These are phyloP conservation scores for Mactromeris polynyma DNA, from an alignment of 2,888 invertebrate genomes.

Conservation along the genomic window DNA sequence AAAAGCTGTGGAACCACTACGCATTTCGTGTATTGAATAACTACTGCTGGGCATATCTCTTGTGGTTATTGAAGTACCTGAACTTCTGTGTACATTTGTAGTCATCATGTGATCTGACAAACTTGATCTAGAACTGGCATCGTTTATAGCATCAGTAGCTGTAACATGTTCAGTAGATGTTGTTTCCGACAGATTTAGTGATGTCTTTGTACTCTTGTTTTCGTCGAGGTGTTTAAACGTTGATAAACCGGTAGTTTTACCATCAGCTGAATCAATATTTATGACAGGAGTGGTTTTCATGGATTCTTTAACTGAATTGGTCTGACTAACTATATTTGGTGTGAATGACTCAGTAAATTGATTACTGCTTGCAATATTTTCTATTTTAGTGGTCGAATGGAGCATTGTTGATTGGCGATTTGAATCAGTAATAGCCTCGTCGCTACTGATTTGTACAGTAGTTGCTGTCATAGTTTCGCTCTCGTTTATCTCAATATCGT, in stretches of 20 bases:
- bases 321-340: neutral
- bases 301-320: neutral
- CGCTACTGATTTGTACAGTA: too few species aligned
- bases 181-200: neutral
- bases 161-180: neutral
- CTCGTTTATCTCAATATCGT: neutral
- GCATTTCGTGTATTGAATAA: neutral
- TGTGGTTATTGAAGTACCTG: neutral
- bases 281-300: neutral
- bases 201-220: neutral
- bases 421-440: too few species aligned
- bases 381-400: neutral
- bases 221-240: neutral
- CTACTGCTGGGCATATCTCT: neutral
- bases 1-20: neutral
- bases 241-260: too few species aligned
- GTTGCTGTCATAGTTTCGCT: neutral
- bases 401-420: too few species aligned
- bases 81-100: neutral
- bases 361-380: neutral
- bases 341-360: neutral
- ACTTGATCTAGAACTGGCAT: neutral
- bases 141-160: neutral
- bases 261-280: neutral
- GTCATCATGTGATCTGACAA: neutral